Conservation (phyloP, 2,797 vertebrate species). For the Adelosebastes latens region DNA sequence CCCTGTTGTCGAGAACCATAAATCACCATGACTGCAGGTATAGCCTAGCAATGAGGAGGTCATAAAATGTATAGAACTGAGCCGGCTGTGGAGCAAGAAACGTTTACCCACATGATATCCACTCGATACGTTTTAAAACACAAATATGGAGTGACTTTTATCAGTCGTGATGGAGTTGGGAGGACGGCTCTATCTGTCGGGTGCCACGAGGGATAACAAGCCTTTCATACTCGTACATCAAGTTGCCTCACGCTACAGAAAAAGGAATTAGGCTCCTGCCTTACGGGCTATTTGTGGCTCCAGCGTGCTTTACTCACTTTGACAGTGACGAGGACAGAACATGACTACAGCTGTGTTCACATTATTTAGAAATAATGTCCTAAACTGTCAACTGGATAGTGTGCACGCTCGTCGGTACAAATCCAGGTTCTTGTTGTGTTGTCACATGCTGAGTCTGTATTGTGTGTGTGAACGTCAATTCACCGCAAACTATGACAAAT, state of each 20-base stretch:
- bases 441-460: not conserved
- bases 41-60: conserved; percentile 38
- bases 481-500: conserved; percentile 35
- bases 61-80: conserved; percentile 19
- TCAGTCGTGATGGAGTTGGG: conserved; percentile 43
- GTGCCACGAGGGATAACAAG: conserved; percentile 64
- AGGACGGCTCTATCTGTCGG: conserved; percentile 30
- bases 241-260: conserved; percentile 54
- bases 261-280: conserved; percentile 57
- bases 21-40: conserved; percentile 52
- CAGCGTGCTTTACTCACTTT: conserved; percentile 48
- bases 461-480: conserved; percentile 9
- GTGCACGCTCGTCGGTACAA: not conserved
- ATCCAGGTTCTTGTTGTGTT: conserved; percentile 2
- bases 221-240: conserved; percentile 57
- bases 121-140: conserved; percentile 1
- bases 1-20: conserved; percentile 54
- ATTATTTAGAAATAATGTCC: conserved; percentile 67
- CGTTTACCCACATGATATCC: conserved; percentile 11
- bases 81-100: not conserved
- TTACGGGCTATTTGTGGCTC: conserved; percentile 64
- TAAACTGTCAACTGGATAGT: conserved; percentile 36
- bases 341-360: conserved; percentile 53
- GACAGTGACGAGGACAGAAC: conserved; percentile 69
- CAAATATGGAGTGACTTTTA: conserved; percentile 48